Percentiles rank a stretch among this genome's conserved stretches.
Conservation (phyloP, 2,888 invertebrate genomes). For the Callyntrura sp. region DNA sequence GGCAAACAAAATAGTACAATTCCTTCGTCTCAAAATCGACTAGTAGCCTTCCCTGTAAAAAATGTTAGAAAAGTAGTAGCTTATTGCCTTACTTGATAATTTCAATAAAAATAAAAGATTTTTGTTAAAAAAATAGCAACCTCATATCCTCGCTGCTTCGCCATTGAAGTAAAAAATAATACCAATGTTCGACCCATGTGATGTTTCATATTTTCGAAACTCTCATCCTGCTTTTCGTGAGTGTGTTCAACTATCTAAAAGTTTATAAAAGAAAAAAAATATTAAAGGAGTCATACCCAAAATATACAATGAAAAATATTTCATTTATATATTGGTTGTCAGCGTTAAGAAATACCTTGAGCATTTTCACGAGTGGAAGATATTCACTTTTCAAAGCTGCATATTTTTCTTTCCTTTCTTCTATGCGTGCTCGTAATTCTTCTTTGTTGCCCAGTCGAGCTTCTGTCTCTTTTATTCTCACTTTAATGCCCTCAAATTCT, state of each 20-base stretch:
- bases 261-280: background rate
- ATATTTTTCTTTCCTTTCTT: constrained; percentile 14
- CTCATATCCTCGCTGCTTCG: constrained; percentile 77
- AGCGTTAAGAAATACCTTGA: constrained; percentile 36
- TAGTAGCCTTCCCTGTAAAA: constrained; percentile 74
- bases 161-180: constrained; percentile 68
- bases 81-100: too few species aligned
- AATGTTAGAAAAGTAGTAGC: too few species aligned
- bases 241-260: background rate
- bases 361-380: constrained; percentile 24
- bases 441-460: constrained; percentile 59
- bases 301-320: too few species aligned
- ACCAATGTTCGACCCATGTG: constrained; percentile 52
- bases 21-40: constrained; percentile 72
- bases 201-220: constrained; percentile 21
- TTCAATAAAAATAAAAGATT: background rate
- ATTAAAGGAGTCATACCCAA: too few species aligned
- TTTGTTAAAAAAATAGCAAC: too few species aligned
- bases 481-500: constrained; percentile 66
- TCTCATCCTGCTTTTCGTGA: background rate
- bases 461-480: constrained; percentile 64
- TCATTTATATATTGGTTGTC: too few species aligned
- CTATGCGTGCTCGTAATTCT: constrained; percentile 34
- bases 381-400: constrained; percentile 27
- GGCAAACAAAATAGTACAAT: constrained; percentile 79